A percentile compares a stretch with the other conserved stretches of the same genome.
Evolutionary conservation across 1,140 invertebrate species (phyloP).

Genomic region (Drosophila kohkoa): DNA sequence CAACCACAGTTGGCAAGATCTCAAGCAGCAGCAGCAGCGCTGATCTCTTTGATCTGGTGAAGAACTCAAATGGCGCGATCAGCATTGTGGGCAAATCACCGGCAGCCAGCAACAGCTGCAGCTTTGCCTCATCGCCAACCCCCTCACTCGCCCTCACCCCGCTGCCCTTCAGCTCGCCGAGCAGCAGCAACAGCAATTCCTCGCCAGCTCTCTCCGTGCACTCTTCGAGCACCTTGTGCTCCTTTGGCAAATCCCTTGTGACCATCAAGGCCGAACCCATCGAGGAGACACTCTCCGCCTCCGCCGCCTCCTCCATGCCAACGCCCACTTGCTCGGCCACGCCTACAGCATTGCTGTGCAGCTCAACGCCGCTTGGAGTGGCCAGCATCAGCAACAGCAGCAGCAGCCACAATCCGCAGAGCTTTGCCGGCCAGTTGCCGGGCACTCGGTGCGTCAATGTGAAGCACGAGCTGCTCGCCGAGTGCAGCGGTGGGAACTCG

Average conservation of each 20-base stretch:
- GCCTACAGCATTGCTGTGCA: conserved; percentile 5
- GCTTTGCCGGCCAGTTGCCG: conserved; percentile 67
- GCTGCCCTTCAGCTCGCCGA: conserved; percentile 63
- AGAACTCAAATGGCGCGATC: conserved; percentile 79
- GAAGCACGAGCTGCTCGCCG: conserved; percentile 56
- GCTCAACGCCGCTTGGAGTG: not conserved
- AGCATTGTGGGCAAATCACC: conserved; percentile 57
- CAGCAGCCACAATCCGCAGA: conserved; percentile 47
- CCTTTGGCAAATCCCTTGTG: conserved; percentile 60
- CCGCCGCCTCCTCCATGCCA: not conserved
- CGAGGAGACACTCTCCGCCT: conserved; percentile 42
- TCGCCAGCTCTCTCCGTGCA: conserved; percentile 65
- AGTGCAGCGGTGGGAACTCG: conserved; percentile 43
- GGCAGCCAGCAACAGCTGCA: conserved; percentile 1
- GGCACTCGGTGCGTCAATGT: conserved; percentile 5
- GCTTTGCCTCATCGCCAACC: not conserved
- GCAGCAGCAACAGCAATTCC: conserved; percentile 53
- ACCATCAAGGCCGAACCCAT: conserved; percentile 61
- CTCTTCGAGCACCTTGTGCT: conserved; percentile 65
- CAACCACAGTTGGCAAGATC: conserved; percentile 41
- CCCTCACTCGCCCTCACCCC: conserved; percentile 39
- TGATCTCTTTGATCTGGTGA: conserved; percentile 82
- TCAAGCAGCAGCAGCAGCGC: conserved; percentile 37
- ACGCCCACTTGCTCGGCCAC: not conserved
- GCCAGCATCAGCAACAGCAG: not conserved